Evolutionary conservation across 2,113 vertebrate genomes (phyloP).

Genomic region (Hystrix brachyura): DNA sequence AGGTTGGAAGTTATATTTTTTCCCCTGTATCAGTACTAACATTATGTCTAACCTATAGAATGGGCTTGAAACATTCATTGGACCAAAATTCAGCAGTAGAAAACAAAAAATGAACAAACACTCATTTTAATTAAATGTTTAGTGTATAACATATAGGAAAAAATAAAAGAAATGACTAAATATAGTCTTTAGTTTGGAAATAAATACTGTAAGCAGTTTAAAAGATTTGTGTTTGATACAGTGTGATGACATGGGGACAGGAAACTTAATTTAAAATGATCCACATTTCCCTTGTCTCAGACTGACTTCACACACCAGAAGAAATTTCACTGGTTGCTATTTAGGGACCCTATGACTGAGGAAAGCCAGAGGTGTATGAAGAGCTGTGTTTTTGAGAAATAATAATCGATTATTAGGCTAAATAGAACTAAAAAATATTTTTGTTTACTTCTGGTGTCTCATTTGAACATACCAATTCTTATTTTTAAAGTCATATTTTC

Average conservation of each 20-base stretch:
- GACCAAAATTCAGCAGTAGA: not conserved
- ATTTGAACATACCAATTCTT: not conserved
- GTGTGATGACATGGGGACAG: not conserved
- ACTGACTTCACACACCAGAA: not conserved
- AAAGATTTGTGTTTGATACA: not conserved
- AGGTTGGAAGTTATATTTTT: no score
- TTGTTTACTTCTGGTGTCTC: not conserved
- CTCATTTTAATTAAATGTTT: not conserved
- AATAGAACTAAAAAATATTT: conserved; percentile 42
- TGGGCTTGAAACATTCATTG: not conserved
- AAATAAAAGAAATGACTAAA: not conserved
- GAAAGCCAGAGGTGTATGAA: not conserved
- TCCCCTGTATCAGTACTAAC: not conserved
- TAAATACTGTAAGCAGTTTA: not conserved
- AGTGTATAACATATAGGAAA: not conserved
- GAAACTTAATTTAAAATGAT: not conserved
- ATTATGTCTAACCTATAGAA: not conserved
- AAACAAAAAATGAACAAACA: not conserved
- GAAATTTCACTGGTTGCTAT: not conserved
- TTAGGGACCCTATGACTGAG: not conserved
- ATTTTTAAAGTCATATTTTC: not conserved
- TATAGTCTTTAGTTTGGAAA: not conserved
- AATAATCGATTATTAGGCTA: not conserved
- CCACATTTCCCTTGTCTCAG: not conserved
- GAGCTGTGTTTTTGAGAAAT: not conserved